These are phyloP conservation scores for Arnoldichthys spilopterus DNA, from an alignment of 2,797 vertebrate species.

Conservation along the genomic window DNA sequence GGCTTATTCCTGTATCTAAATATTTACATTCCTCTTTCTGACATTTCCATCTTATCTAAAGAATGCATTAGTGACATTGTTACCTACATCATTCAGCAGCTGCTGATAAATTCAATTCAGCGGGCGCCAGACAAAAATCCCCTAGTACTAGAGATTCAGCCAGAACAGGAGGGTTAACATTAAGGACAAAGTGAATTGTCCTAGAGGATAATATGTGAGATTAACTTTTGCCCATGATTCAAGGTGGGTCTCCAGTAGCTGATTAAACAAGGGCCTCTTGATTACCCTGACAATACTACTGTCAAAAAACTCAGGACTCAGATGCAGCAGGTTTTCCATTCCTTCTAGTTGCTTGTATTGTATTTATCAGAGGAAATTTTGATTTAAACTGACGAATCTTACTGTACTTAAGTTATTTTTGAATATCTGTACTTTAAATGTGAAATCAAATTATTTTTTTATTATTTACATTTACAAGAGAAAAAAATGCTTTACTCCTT, in stretches of 20 bases:
- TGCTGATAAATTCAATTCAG: constrained; percentile 67
- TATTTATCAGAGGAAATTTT: no score
- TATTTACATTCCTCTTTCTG: constrained; percentile 69
- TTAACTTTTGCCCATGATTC: constrained; percentile 32
- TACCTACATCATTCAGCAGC: constrained; percentile 66
- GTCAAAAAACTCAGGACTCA: background rate
- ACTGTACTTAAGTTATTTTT: no score
- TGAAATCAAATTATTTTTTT: no score
- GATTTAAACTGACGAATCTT: no score
- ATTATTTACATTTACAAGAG: no score
- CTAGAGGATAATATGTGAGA: constrained; percentile 51
- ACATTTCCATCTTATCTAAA: constrained; percentile 68
- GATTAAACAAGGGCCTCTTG: constrained; percentile 43
- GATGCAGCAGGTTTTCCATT: background rate
- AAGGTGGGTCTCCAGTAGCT: constrained; percentile 40
- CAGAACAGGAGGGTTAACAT: constrained; percentile 24
- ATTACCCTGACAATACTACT: background rate
- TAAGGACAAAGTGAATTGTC: constrained; percentile 56
- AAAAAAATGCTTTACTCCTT: no score
- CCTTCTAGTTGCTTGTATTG: no score
- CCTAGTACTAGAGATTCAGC: constrained; percentile 56
- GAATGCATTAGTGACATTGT: constrained; percentile 70
- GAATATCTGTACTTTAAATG: no score
- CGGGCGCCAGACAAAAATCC: constrained; percentile 61
- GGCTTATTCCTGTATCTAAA: constrained; percentile 67